A percentile compares a stretch with the other conserved stretches of the same genome.
Conservation (phyloP, 2,797 vertebrate genomes). For the Sternotherus odoratus region DNA sequence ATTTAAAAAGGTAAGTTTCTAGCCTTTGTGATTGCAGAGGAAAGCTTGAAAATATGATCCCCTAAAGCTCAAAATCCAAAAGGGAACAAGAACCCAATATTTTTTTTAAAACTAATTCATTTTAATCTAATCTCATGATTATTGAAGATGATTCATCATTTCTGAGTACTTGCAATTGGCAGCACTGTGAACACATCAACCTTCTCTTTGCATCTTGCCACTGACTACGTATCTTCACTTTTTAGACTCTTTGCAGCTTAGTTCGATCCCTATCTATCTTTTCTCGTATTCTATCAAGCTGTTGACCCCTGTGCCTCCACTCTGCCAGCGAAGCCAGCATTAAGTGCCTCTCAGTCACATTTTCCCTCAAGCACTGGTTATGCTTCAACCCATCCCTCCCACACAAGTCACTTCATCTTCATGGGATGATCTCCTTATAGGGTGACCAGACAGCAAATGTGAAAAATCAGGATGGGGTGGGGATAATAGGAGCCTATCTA, state of each 20-base stretch:
- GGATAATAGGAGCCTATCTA: too few relatives aligned
- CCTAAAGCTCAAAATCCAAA: background rate
- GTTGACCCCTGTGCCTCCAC: background rate
- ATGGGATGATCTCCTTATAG: background rate
- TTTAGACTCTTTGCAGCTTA: accelerated
- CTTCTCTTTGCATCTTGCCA: background rate
- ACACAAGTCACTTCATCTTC: background rate
- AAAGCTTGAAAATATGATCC: background rate
- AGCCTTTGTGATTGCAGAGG: background rate
- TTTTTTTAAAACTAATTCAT: background rate
- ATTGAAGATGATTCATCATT: background rate
- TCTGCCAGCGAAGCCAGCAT: background rate
- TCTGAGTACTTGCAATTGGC: background rate
- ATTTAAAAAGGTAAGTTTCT: background rate
- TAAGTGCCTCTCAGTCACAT: background rate
- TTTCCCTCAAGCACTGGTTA: background rate
- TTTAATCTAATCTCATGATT: background rate
- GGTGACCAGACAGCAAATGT: too few relatives aligned
- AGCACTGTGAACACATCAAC: background rate
- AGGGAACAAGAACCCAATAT: background rate
- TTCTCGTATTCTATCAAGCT: background rate
- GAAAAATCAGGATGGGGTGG: too few relatives aligned
- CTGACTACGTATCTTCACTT: background rate
- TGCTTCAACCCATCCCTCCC: background rate
- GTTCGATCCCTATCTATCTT: background rate